These are phyloP conservation scores for Oophaga sylvatica DNA, from an alignment of 2,797 vertebrate genomes.

Conservation along the genomic window DNA sequence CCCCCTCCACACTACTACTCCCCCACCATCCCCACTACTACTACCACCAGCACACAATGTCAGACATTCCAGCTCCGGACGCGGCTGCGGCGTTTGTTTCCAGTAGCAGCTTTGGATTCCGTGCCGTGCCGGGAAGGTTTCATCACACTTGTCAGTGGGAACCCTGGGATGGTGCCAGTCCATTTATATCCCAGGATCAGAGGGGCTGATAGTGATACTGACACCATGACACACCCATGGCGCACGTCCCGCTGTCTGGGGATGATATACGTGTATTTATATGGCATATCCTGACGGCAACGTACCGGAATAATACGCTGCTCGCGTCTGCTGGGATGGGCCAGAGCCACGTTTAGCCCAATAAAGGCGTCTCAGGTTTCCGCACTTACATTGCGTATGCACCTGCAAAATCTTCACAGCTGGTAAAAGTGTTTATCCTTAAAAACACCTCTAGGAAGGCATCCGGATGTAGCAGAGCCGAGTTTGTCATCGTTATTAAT, in stretches of 20 bases:
- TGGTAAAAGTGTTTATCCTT: neutral
- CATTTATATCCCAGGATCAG: constrained; percentile 45
- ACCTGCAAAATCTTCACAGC: neutral
- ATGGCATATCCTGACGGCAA: neutral
- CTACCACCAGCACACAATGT: neutral
- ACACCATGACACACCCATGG: neutral
- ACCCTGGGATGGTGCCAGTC: constrained; percentile 27
- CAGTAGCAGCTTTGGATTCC: constrained; percentile 21
- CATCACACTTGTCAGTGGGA: constrained; percentile 42
- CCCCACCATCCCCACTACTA: neutral
- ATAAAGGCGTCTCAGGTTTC: neutral
- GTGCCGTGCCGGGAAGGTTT: constrained; percentile 22
- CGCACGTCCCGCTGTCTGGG: neutral
- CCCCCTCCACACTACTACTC: neutral
- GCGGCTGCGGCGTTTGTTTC: constrained; percentile 8
- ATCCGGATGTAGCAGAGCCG: neutral
- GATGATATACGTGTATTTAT: constrained; percentile 10
- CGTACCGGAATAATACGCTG: neutral
- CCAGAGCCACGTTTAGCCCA: neutral
- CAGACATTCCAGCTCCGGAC: neutral
- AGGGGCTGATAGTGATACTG: constrained; percentile 9
- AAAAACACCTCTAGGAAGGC: neutral
- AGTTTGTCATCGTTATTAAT: neutral
- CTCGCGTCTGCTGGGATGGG: neutral
- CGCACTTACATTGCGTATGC: neutral